phyloP scores from a whole-genome alignment of 2,888 invertebrate species.

The Acleris holmiana region DNA sequence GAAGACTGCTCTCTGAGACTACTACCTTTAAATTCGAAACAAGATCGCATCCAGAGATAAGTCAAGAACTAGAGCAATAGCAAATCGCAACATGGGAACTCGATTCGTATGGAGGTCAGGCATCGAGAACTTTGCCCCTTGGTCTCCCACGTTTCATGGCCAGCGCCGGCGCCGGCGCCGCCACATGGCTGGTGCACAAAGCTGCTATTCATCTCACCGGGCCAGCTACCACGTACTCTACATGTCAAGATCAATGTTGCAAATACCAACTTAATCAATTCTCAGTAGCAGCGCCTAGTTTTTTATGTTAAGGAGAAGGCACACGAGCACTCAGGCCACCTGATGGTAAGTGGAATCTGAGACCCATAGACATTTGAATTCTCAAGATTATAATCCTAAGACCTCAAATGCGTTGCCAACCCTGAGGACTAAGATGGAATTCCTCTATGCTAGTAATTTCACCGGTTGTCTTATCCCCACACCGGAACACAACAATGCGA shows the following conservation, averaged over 20 bases:
- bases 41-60: slow-evolving; percentile 1
- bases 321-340: too few species aligned
- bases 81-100: slow-evolving; percentile 50
- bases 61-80: slow-evolving; percentile 6
- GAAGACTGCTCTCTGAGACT: too few species aligned
- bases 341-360: too few species aligned
- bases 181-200: slow-evolving; percentile 54
- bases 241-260: slow-evolving; percentile 65
- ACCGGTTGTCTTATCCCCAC: too few species aligned
- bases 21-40: not conserved
- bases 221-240: slow-evolving; percentile 53
- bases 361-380: too few species aligned
- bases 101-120: slow-evolving; percentile 65
- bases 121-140: slow-evolving; percentile 69
- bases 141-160: slow-evolving; percentile 68
- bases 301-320: too few species aligned
- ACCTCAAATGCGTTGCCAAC: too few species aligned
- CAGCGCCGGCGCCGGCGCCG: slow-evolving; percentile 59
- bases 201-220: slow-evolving; percentile 63
- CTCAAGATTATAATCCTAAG: too few species aligned
- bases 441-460: too few species aligned
- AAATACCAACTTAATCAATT: slow-evolving; percentile 18
- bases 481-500: too few species aligned
- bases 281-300: not conserved
- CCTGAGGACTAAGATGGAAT: too few species aligned